Evolutionary conservation across 2,888 invertebrate genomes (phyloP).

Genomic region (Teinopalpus imperialis): DNA sequence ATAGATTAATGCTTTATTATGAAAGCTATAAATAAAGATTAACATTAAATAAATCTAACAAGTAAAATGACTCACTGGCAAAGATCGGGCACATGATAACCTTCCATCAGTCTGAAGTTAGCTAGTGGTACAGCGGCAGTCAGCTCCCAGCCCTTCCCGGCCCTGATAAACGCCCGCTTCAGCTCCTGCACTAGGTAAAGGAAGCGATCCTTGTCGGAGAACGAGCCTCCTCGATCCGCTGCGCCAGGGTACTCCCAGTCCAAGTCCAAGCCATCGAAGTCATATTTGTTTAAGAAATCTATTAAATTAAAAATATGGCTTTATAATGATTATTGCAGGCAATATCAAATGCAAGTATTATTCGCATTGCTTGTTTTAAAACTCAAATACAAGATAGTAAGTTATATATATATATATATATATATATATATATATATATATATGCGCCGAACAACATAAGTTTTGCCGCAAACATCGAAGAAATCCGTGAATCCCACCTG

Average conservation of each 20-base stretch:
- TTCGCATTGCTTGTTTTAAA: too few relatives aligned
- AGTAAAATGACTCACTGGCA: constrained; percentile 90
- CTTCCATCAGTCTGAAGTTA: constrained; percentile 92
- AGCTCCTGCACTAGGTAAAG: constrained; percentile 91
- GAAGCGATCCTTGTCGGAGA: constrained; percentile 91
- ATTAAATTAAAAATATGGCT: constrained; percentile 20
- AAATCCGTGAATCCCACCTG: too few relatives aligned
- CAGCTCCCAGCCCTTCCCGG: constrained; percentile 90
- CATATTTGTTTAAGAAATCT: constrained; percentile 89
- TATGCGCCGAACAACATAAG: too few relatives aligned
- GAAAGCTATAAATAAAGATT: too few relatives aligned
- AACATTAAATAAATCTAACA: too few relatives aligned
- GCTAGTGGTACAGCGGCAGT: constrained; percentile 95
- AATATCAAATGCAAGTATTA: too few relatives aligned
- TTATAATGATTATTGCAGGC: too few relatives aligned
- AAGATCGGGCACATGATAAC: constrained; percentile 94
- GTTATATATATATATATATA: not conserved
- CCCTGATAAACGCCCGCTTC: constrained; percentile 88
- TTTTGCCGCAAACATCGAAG: too few relatives aligned
- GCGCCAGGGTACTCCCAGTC: constrained; percentile 97
- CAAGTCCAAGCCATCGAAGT: constrained; percentile 92
- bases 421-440: too few relatives aligned
- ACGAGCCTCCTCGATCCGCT: constrained; percentile 91
- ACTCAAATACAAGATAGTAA: too few relatives aligned
- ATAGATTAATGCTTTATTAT: too few relatives aligned